Evolutionary conservation across 2,888 invertebrate genomes (phyloP), one percentile per base, ranked within the genome.

Genomic region (Epinotia nisella): DNA sequence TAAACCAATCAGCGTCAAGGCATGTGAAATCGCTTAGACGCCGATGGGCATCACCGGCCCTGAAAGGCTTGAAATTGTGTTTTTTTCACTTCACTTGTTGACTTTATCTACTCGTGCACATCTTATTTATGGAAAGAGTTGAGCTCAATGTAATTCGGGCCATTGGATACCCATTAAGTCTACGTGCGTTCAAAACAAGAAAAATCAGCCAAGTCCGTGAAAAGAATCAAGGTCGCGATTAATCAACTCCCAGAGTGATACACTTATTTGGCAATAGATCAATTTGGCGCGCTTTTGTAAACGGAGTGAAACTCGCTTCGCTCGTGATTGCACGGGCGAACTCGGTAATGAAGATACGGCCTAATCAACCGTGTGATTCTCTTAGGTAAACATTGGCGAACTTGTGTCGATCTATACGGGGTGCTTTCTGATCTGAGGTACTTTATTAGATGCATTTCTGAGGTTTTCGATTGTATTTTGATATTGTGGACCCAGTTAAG

Each of bases 251-350:
- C 35, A 64, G 59, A 55, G 17, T n/a, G 55, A 67, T 56, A 58
- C 58, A 58, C 67, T 67, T 61, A 53, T 68, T 72, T 72, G 72
- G 61, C 61, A 72, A 72, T 68, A 61, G 56, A 56, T 66, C 66
- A 55, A 71, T 72, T 72, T 61, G 66, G 66, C 39, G 56, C 73
- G 73, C 62, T 64, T 62, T 73, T 73, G 73, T 64, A 64, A 69
- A 73, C 58, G 19, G 60, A 66, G 66, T 35, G 67, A 72, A 69
- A 73, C 64, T 70, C 61, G 61, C 29, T 67, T 35, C 61, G 62
- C 51, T 51, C 58, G 15, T 7, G 73, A 69, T 73, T 73, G 35
- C 49, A 11, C 51, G 41, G 51, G 13, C 17, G 29, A 53, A 60
- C 66, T 68, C 21, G n/a, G 3, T 49, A 19, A 24, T 5, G 13